Conservation (phyloP, 2,797 vertebrate genomes). For the Micromesistius poutassou region DNA sequence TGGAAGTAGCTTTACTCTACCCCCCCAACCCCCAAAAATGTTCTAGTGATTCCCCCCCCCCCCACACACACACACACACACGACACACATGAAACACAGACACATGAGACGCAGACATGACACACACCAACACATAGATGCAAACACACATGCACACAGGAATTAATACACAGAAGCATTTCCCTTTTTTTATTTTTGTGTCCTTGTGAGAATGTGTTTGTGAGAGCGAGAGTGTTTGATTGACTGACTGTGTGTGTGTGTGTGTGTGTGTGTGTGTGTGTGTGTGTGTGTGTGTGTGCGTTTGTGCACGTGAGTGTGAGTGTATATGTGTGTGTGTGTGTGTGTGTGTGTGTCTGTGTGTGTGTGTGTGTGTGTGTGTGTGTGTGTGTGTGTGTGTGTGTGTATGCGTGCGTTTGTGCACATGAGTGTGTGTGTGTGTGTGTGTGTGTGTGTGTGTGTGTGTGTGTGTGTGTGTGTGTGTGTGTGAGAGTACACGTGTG, state of each 20-base stretch:
- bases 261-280: too few species aligned
- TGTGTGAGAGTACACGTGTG: too few species aligned
- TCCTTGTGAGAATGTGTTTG: too few species aligned
- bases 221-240: too few species aligned
- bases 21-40: conserved; percentile 46
- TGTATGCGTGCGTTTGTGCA: too few species aligned
- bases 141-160: not conserved
- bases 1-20: conserved; percentile 58
- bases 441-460: conserved; percentile 23
- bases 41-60: not conserved
- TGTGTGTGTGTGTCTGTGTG: not conserved
- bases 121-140: not conserved
- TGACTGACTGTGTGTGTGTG: too few species aligned
- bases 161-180: too few species aligned
- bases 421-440: conserved; percentile 28
- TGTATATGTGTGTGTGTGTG: too few species aligned
- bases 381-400: conserved; percentile 26
- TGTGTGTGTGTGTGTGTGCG: too few species aligned
- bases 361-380: not conserved
- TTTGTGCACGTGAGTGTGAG: too few species aligned
- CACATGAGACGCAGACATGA: not conserved
- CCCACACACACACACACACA: not conserved
- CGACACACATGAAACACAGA: not conserved
- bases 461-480: too few species aligned
- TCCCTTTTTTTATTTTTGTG: too few species aligned